Evolutionary conservation across 2,888 invertebrate genomes (phyloP).

Genomic region (Eubasilissa splendida): DNA sequence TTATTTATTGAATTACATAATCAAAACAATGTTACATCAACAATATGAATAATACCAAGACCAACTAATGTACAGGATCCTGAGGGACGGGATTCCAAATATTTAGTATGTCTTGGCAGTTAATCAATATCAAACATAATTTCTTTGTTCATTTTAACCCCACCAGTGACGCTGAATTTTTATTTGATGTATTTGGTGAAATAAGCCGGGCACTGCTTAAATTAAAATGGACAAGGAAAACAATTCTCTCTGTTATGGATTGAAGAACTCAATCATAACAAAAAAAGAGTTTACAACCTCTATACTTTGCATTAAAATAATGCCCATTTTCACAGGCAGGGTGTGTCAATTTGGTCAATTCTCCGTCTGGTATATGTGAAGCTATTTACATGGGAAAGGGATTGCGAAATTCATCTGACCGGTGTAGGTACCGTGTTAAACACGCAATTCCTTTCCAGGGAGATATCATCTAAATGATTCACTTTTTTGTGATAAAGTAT

Average conservation of each 20-base stretch:
- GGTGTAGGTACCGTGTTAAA: no score
- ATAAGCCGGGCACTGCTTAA: conserved; percentile 49
- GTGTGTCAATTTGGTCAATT: conserved; percentile 62
- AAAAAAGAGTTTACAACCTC: conserved; percentile 78
- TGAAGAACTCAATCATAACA: conserved; percentile 51
- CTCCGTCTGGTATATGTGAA: conserved; percentile 63
- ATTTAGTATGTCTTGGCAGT: conserved; percentile 75
- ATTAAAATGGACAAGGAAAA: conserved; percentile 58
- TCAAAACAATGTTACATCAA: conserved; percentile 43
- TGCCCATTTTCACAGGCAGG: conserved; percentile 85
- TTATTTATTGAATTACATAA: conserved; percentile 55
- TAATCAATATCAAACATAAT: conserved; percentile 62
- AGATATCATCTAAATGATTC: no score
- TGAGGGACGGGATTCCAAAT: not conserved
- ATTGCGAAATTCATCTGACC: no score
- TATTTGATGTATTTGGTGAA: conserved; percentile 15
- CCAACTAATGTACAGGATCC: conserved; percentile 66
- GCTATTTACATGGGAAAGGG: no score
- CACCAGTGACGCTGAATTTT: conserved; percentile 46
- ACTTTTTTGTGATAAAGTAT: no score
- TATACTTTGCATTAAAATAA: conserved; percentile 95
- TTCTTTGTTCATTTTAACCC: conserved; percentile 57
- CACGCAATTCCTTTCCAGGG: no score
- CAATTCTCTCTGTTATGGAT: conserved; percentile 51
- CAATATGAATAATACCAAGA: conserved; percentile 70